Evolutionary conservation across 2,113 vertebrate genomes (phyloP), one percentile per base, ranked within the genome.

Genomic region (Xyrauchen texanus): DNA sequence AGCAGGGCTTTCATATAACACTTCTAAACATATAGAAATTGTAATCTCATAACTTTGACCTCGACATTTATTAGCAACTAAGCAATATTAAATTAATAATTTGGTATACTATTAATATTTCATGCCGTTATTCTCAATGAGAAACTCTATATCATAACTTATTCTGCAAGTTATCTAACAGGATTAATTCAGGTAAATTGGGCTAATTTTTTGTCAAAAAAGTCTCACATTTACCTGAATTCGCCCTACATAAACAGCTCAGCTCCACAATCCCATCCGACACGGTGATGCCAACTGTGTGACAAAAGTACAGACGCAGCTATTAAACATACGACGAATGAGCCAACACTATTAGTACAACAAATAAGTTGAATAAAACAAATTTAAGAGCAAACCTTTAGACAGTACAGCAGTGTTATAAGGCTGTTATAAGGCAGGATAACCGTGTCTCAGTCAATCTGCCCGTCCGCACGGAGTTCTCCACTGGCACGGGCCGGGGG

Each of bases 361-460:
- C 45, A 49, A 79, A 85, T 34, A 34, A 34, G 21, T 34, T 34
- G 81, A 12, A 51, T 15, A 63, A 8, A 6, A 44, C 68, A 42
- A 34, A 34, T 52, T n/a, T 7, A 15, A 71, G 16, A 60, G 45
- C 79, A 76, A 63, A 81, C 71, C 71, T 75, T 64, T 81, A 63
- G 42, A 62, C 69, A 45, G 51, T 52, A 74, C 53, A 51, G 69
- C 78, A 42, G 70, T 47, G 76, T 15, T 51, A 68, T 44, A 60
- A 53, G 62, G 83, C 67, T 34, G 21, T 34, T n/a, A n/a, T n/a
- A n/a, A n/a, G 70, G 76, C 67, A 47, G 74, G 76, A 51, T 81
- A 84, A 83, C 81, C 80, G 82, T 79, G 81, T 84, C 87, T 83
- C 88, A 86, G 86, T 72, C 86, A 79, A 46, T 82, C 68, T 81